These are phyloP conservation scores for Turnix velox DNA, from an alignment of 2,113 vertebrate genomes.

Conservation along the genomic window DNA sequence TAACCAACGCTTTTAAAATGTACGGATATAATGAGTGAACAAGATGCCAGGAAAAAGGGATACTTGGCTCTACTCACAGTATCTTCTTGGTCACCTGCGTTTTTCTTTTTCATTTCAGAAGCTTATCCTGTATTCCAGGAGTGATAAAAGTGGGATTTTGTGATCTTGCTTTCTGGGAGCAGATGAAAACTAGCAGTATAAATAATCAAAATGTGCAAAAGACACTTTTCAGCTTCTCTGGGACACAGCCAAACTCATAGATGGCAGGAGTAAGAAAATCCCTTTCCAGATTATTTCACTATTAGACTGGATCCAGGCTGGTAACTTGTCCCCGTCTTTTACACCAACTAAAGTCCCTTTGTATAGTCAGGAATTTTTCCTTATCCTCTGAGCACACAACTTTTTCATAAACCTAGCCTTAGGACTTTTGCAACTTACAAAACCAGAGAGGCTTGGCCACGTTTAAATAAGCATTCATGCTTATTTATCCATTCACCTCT, in stretches of 20 bases:
- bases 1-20: background rate
- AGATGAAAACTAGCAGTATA: background rate
- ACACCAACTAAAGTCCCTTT: background rate
- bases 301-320: background rate
- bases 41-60: background rate
- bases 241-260: background rate
- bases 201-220: constrained; percentile 7
- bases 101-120: constrained; percentile 9
- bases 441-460: background rate
- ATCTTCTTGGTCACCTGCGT: background rate
- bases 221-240: background rate
- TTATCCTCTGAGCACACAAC: background rate
- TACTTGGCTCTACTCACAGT: background rate
- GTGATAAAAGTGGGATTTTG: constrained; percentile 9
- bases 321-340: background rate
- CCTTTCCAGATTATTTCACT: background rate
- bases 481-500: background rate
- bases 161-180: background rate
- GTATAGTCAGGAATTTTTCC: background rate
- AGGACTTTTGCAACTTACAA: background rate
- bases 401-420: background rate
- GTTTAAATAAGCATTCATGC: background rate
- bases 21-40: background rate
- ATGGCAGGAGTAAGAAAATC: constrained; percentile 1
- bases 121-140: background rate